phyloP scores from a whole-genome alignment of 2,797 vertebrate species.

The Molossus molossus region DNA sequence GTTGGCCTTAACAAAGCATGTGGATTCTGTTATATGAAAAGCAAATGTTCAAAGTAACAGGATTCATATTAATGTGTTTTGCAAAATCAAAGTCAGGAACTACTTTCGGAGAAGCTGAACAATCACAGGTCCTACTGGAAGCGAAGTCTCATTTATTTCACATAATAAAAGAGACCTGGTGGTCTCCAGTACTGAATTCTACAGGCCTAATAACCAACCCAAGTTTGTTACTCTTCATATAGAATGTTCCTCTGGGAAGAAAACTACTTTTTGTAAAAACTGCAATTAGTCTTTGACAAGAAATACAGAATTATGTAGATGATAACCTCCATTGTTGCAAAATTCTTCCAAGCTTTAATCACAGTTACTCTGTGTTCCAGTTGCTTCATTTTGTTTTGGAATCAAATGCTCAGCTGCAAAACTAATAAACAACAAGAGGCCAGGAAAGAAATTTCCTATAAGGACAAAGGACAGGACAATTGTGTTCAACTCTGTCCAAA shows the following conservation, averaged over 20 bases:
- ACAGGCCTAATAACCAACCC: neutral
- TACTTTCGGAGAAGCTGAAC: slow-evolving; percentile 61
- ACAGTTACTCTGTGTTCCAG: neutral
- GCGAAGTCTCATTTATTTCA: slow-evolving; percentile 13
- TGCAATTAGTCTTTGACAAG: neutral
- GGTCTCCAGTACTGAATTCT: neutral
- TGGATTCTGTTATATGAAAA: slow-evolving; percentile 79
- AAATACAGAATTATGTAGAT: slow-evolving; percentile 41
- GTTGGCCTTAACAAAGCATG: slow-evolving; percentile 71
- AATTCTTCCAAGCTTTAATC: slow-evolving; percentile 23
- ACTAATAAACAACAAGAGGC: neutral
- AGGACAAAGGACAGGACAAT: neutral
- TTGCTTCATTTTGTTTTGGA: neutral
- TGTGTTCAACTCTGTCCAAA: neutral
- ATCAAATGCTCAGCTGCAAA: neutral
- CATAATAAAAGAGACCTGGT: neutral
- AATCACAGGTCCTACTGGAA: slow-evolving; percentile 27
- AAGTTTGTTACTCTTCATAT: neutral
- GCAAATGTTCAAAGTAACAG: slow-evolving; percentile 81
- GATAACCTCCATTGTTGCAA: neutral
- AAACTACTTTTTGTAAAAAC: slow-evolving; percentile 39
- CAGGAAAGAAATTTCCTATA: neutral
- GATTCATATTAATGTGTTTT: slow-evolving; percentile 82
- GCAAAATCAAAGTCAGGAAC: slow-evolving; percentile 75
- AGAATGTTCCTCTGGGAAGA: neutral